Evolutionary conservation across 1,140 invertebrate species (phyloP), one percentile per base, ranked within the genome.

Genomic region (Aphis craccivora): DNA sequence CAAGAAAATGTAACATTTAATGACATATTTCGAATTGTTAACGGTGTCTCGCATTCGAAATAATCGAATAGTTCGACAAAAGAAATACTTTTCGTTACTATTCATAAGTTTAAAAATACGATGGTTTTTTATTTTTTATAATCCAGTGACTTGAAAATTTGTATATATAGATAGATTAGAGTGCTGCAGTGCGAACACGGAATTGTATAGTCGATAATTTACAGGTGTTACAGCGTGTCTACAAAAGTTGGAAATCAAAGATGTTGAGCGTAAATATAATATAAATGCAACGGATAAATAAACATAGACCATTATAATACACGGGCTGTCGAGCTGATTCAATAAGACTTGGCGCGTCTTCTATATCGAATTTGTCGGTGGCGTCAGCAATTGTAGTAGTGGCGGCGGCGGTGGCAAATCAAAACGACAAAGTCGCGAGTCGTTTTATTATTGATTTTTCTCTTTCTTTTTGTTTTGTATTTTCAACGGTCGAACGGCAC

Each of bases 381-480:
- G 40, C 25, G 40, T 86, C 84, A 25, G 4, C 23, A 18, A 8
- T 7, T 25, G 4, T 76, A 14, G 60, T 76, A 40, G 84, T n/a
- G 25, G 43, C 22, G n/a, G 84, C 40, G n/a, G 37, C 48, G 35
- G 22, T 20, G 8, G 88, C 4, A 89, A 89, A 55, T 89, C 48
- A 89, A 53, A 89, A 53, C 48, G 35, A 89, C 51, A 35, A 23
- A 20, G 88, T 89, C 51, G 48, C 30, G 60, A 30, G 45, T 87
- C 86, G 86, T 88, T 48, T 88, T 55, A 89, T 55, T 89, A 89
- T 89, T 89, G 88, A 89, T 89, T 89, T 89, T 89, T 37, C 2
- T 37, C 25, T 53, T 22, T 22, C 48, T 30, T 86, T 48, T 51
- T 48, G 30, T 87, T 87, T 87, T 87, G 43, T 87, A 45, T 87